Percentiles rank a stretch among this genome's conserved stretches.
Evolutionary conservation across 2,113 vertebrate genomes (phyloP).

Genomic region (Paratilapia polleni): DNA sequence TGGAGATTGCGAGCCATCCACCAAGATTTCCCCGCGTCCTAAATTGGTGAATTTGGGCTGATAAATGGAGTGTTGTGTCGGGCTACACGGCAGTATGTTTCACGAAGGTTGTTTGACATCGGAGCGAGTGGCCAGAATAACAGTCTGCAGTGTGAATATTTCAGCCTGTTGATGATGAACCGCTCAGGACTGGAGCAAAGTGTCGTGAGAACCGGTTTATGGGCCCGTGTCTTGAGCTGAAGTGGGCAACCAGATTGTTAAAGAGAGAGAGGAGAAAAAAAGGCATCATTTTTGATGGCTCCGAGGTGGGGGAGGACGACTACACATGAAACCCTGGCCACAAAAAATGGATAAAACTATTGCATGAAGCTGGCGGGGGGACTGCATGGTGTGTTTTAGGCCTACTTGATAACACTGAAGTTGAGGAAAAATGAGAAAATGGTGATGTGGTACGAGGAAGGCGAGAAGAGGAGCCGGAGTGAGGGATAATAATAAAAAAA

Average conservation of each 20-base stretch:
- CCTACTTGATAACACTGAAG: slow-evolving; percentile 74
- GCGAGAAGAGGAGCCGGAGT: slow-evolving; percentile 60
- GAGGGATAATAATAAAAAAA: slow-evolving; percentile 46
- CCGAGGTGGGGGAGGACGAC: slow-evolving; percentile 69
- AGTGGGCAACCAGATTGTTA: slow-evolving; percentile 66
- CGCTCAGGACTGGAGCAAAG: slow-evolving; percentile 74
- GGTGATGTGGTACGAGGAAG: slow-evolving; percentile 79
- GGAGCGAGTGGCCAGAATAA: slow-evolving; percentile 64
- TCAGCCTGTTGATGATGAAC: slow-evolving; percentile 82
- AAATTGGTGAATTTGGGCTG: slow-evolving; percentile 53
- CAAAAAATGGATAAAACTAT: slow-evolving; percentile 76
- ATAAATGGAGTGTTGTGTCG: slow-evolving; percentile 71
- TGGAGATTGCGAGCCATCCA: slow-evolving; percentile 63
- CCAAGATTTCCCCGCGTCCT: slow-evolving; percentile 51
- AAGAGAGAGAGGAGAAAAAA: background rate
- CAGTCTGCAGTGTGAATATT: slow-evolving; percentile 72
- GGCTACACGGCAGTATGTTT: slow-evolving; percentile 68
- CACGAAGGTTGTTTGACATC: slow-evolving; percentile 62
- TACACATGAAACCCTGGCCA: slow-evolving; percentile 56
- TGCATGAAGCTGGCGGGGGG: slow-evolving; percentile 67
- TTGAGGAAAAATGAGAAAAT: slow-evolving; percentile 67
- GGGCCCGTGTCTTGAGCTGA: slow-evolving; percentile 75
- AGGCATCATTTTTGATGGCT: slow-evolving; percentile 59
- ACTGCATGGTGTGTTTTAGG: slow-evolving; percentile 54
- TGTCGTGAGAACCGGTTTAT: slow-evolving; percentile 73